Base-by-base conservation (phyloP, 2,113 vertebrate species). In the Carollia perspicillata region DNA sequence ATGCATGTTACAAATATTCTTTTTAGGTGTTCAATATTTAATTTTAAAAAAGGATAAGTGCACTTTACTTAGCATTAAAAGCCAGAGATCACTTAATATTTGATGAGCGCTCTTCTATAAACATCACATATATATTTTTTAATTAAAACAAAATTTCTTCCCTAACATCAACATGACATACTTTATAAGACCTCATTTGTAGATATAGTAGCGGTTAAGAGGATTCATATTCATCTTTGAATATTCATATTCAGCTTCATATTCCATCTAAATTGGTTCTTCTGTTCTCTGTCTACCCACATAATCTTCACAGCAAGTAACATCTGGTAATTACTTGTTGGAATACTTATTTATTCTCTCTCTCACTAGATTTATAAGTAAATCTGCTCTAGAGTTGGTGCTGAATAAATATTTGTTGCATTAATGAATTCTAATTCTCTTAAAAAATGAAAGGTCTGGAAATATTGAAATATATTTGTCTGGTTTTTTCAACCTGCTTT, bases 11-110 rank as follows among this genome's bases (percentile, higher is more conserved):
- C 35, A 92, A 14, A 30, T 85, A n/a, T 0, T 65, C 18, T 83
- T 91, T 93, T 92, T 74, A 85, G 53, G 33, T 72, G 69, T 33
- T 92, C 40, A 58, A 2, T 96, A 81, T 90, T 91, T 89, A 93
- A 68, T 86, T 90, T 63, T 30, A 37, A 91, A 89, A 85, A 84
- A 35, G 7, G 75, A 0, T 85, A 69, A 81, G 47, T 77, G 9
- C 0, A 84, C n/a, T 94, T 66, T 81, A 58, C 22, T 88, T 85
- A 51, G 63, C 16, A 23, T 93, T 89, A 92, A 94, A 94, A 91
- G 40, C 55, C 37, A 88, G 66, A 58, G 30, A 85, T 89, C 28
- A 88, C 1, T 81, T 95, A 78, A 89, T 17, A 77, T 78, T 87
- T 94, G 44, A 78, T 71, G 51, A 89, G 26, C 86, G n/a, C 44